Conservation (phyloP, 2,113 vertebrate genomes). For the Emydocephalus ijimae region DNA sequence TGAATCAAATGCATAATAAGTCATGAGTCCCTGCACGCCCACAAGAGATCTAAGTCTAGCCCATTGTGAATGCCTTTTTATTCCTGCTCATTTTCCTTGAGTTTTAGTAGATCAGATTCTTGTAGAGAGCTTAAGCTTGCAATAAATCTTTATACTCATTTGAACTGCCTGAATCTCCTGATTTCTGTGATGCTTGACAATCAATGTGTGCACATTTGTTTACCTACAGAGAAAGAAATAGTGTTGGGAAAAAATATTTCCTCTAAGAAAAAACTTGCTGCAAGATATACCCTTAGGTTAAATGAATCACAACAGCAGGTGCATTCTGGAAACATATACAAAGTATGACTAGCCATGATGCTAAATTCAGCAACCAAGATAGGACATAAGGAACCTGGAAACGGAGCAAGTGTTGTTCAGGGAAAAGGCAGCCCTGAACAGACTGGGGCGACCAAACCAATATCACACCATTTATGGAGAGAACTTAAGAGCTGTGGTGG, state of each 20-base stretch:
- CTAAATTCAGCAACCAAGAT: neutral
- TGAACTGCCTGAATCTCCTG: neutral
- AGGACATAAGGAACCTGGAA: neutral
- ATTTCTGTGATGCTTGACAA: neutral
- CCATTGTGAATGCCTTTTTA: neutral
- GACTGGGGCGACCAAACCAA: neutral
- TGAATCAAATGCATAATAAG: neutral
- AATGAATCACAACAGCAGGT: neutral
- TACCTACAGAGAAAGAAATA: neutral
- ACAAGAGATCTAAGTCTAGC: neutral
- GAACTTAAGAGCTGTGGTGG: neutral
- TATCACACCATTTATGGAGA: neutral
- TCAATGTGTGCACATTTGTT: neutral
- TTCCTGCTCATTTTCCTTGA: neutral
- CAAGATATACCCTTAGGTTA: neutral
- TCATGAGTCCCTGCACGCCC: neutral
- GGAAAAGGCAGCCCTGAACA: neutral
- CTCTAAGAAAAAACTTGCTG: neutral
- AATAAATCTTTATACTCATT: neutral
- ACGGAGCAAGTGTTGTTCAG: neutral
- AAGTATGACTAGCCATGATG: neutral
- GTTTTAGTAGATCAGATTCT: neutral
- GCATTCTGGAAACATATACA: neutral
- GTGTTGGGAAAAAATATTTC: neutral
- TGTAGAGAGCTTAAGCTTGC: neutral